phyloP scores from a whole-genome alignment of 1,140 invertebrate species.

The Cydia amplana region DNA sequence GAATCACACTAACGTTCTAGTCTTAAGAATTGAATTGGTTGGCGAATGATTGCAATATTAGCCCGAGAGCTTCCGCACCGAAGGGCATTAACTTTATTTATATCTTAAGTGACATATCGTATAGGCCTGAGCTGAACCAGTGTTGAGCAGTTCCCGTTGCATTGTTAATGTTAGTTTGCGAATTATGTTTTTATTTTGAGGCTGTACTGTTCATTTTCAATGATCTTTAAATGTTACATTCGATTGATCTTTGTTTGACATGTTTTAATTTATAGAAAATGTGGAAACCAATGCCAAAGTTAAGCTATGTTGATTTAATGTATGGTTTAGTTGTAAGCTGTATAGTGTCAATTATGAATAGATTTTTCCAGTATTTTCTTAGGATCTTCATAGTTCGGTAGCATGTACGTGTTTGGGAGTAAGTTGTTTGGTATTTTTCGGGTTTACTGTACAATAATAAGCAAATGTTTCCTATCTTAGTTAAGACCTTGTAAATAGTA shows the following conservation, averaged over 20 bases:
- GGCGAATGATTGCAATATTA: conserved; percentile 67
- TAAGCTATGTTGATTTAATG: conserved; percentile 75
- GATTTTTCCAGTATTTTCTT: conserved; percentile 73
- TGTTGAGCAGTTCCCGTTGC: conserved; percentile 63
- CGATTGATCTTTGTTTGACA: conserved; percentile 69
- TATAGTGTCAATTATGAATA: conserved; percentile 77
- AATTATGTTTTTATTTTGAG: conserved; percentile 63
- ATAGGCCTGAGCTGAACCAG: conserved; percentile 54
- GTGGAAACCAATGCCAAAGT: conserved; percentile 78
- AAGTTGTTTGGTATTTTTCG: conserved; percentile 75
- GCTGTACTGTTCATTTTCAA: conserved; percentile 50
- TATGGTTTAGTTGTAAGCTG: conserved; percentile 71
- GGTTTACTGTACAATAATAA: conserved; percentile 71
- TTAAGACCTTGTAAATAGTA: conserved; percentile 69
- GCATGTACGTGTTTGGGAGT: conserved; percentile 58
- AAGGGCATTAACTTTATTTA: conserved; percentile 70
- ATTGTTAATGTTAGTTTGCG: conserved; percentile 69
- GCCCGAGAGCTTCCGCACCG: conserved; percentile 65
- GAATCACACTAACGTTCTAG: conserved; percentile 58
- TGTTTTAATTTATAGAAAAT: conserved; percentile 72
- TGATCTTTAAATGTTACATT: conserved; percentile 60
- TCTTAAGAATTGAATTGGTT: conserved; percentile 70
- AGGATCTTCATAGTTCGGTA: conserved; percentile 73
- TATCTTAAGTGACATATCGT: conserved; percentile 69
- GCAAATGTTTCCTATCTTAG: conserved; percentile 77